Percentiles rank a stretch among this genome's conserved stretches.
Evolutionary conservation across 1,140 invertebrate species (phyloP).

Genomic region (Euglossa dilemma): DNA sequence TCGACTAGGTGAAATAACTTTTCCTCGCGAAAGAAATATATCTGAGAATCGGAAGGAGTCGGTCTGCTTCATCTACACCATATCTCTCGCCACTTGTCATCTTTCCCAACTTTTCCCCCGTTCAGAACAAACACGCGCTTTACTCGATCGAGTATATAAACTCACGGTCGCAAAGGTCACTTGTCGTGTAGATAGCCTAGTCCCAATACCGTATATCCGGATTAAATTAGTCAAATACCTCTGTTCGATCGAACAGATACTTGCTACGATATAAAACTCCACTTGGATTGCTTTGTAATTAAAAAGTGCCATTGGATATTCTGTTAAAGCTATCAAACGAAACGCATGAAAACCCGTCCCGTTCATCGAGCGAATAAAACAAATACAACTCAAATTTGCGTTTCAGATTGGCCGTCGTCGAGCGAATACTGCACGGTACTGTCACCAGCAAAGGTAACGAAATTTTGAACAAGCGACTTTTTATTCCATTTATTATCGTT

Average conservation of each 20-base stretch:
- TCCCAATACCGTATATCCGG: too few species aligned
- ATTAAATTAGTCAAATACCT: too few species aligned
- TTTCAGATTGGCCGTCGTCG: too few species aligned
- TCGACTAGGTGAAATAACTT: slow-evolving; percentile 49
- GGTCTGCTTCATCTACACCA: not conserved
- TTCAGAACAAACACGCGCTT: slow-evolving; percentile 4
- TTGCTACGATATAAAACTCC: too few species aligned
- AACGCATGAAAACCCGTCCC: too few species aligned
- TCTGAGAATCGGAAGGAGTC: not conserved
- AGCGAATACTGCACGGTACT: not conserved
- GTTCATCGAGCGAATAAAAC: too few species aligned
- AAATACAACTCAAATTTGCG: too few species aligned
- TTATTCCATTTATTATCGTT: not conserved
- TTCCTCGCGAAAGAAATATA: slow-evolving; percentile 15
- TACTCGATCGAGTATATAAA: slow-evolving; percentile 8
- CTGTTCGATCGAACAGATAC: not conserved
- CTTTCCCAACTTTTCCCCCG: not conserved
- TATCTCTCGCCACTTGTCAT: not conserved
- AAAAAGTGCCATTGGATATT: not conserved
- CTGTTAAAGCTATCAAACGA: not conserved
- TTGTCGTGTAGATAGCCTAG: slow-evolving; percentile 17
- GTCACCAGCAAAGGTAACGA: not conserved
- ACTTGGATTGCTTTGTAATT: not conserved
- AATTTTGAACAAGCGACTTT: too few species aligned
- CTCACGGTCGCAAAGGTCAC: not conserved